Conservation (phyloP, 2,888 invertebrate genomes). For the Sinopyrophorus schimmeli region DNA sequence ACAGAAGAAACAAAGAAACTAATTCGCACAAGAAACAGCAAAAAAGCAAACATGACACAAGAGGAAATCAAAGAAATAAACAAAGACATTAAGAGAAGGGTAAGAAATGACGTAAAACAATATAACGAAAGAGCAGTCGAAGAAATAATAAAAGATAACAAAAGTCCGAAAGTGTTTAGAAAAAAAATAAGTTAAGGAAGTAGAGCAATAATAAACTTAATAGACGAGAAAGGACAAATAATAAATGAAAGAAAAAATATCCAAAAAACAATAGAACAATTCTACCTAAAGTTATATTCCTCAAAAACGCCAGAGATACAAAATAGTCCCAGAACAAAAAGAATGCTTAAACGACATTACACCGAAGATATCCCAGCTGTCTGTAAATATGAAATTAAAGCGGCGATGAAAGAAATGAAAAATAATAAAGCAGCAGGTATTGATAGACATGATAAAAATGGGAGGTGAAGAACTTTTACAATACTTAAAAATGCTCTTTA, state of each 20-base stretch:
- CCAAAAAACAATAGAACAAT: not conserved
- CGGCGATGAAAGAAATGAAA: not conserved
- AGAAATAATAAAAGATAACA: too few species aligned
- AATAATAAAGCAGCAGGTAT: not conserved
- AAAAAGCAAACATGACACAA: constrained; percentile 1
- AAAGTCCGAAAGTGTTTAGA: too few species aligned
- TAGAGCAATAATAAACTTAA: constrained; percentile 3
- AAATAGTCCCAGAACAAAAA: not conserved
- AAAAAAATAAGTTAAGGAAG: too few species aligned
- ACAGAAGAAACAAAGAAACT: constrained; percentile 3
- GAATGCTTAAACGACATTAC: constrained; percentile 1
- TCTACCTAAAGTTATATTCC: constrained; percentile 1
- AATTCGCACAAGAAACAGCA: constrained; percentile 2
- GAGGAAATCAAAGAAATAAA: constrained; percentile 3
- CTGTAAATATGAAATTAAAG: constrained; percentile 2
- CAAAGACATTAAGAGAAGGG: constrained; percentile 2
- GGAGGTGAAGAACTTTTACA: not conserved
- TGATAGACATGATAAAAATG: constrained; percentile 4
- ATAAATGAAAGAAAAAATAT: not conserved
- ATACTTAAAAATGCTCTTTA: constrained; percentile 1
- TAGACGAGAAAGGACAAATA: constrained; percentile 1
- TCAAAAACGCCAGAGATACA: not conserved
- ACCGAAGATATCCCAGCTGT: constrained; percentile 1
- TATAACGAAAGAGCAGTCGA: not conserved
- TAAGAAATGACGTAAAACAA: not conserved